Evolutionary conservation across 2,113 vertebrate genomes (phyloP), one percentile per base, ranked within the genome.

Genomic region (Bufo bufo): DNA sequence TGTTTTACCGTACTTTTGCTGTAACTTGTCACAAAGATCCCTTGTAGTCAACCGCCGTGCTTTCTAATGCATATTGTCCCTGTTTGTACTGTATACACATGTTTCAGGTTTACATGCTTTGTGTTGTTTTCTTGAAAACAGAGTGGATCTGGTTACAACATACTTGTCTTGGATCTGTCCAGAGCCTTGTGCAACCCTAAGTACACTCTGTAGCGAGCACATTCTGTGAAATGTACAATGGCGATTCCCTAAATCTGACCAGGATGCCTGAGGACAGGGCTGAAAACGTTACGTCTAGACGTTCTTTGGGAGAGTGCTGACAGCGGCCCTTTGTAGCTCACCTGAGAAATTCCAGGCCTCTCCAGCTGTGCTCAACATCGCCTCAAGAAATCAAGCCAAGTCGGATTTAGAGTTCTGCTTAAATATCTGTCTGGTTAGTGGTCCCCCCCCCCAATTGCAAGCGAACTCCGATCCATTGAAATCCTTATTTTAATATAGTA

Each of bases 231-330:
- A n/a, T n/a, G n/a, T n/a, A n/a, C n/a, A n/a, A n/a, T n/a, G n/a
- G n/a, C n/a, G n/a, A n/a, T n/a, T n/a, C n/a, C 77, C 85, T 56
- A 71, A 52, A 86, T 65, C 50, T 80, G 59, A 52, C n/a, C 66
- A 79, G 77, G 13, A 14, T 23, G 61, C 85, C 85, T 16, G 85
- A 52, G 85, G 85, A 66, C 8, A 87, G 77, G 61, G 77, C 77
- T 81, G 85, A 16, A 71, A 87, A 71, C 47, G 9, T 16, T 49
- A 13, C 14, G 85, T 87, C 85, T 87, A 87, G 85, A 87, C 77
- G 23, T 69, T 77, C 17, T 61, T 69, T 56, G 20, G 59, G 9
- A 78, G 85, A 23, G 13, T 54, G 61, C 63, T 71, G 63, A 69
- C 65, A 54, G 12, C n/a, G 50, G 63, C 58, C 63, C 20, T 80